Evolutionary conservation across 2,888 invertebrate genomes (phyloP), one percentile per base, ranked within the genome.

Genomic region (Agrotis ipsilon): DNA sequence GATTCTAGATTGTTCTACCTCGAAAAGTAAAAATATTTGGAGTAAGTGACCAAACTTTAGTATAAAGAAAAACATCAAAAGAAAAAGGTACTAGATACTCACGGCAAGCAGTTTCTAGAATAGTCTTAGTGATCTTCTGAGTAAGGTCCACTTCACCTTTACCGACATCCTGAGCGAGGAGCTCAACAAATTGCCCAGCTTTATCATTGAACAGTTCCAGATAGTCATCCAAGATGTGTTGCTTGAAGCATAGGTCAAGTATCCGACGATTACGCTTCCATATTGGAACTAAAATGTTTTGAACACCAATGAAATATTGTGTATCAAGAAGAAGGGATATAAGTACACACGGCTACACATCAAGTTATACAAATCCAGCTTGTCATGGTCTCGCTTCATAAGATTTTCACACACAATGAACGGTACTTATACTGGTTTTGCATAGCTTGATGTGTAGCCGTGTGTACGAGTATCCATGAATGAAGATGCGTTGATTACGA

Each of bases 211-310:
- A 87, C 3, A 86, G 16, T 13, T 73, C 71, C 9, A 85, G 49
- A 45, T 86, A 84, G 0, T 76, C 68, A 7, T 86, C 75, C 9
- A 87, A 51, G 7, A 87, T 18, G 3, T 82, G 49, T 49, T 81
- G 78, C 19, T 82, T 85, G 59, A 87, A 87, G 3, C 80, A 75
- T 5, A 80, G 48, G 52, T 86, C 84, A 51, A 79, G 1, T 5
- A 86, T 66, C 16, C 82, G 70, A 16, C 87, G 68, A 63, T 82
- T 83, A 4, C 69, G 78, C 65, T 85, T 87, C 87, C 87, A 87
- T 13, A 51, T 65, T 5, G 75, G 66, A 3, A 80, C 87, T 87
- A 49, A 32, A 84, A 81, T 27, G 54, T 48, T 65, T 27, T 65
- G 13, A 32, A 55, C 14, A 32, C 9, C 6, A 19, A 43, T 11